Evolutionary conservation across 1,140 invertebrate species (phyloP).

Genomic region (Musca vetustissima): DNA sequence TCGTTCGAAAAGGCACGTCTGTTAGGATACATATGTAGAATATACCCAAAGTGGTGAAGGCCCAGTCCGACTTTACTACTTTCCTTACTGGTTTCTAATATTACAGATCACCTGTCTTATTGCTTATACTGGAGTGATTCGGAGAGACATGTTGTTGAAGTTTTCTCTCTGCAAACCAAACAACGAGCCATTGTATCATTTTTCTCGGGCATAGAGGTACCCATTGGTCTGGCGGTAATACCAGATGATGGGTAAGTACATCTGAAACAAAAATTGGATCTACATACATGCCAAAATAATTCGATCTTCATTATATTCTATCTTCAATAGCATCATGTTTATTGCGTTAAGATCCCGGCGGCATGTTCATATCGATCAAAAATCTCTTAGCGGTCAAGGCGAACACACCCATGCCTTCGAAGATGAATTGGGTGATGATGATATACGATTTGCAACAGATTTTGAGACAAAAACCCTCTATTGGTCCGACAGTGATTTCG

Average conservation of each 20-base stretch:
- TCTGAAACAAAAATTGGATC: background rate
- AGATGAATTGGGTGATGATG: conserved; percentile 52
- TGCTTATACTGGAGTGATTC: conserved; percentile 69
- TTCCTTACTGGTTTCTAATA: conserved; percentile 22
- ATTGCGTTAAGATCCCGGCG: conserved; percentile 60
- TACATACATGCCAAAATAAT: too few species aligned
- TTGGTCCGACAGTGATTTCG: conserved; percentile 48
- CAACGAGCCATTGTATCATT: conserved; percentile 61
- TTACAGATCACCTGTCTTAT: conserved; percentile 65
- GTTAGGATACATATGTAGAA: too few species aligned
- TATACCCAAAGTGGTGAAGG: background rate
- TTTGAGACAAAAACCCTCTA: conserved; percentile 35
- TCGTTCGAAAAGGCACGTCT: too few species aligned
- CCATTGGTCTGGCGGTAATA: conserved; percentile 64
- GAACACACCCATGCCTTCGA: conserved; percentile 58
- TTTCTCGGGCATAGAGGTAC: conserved; percentile 60
- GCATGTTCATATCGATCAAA: conserved; percentile 62
- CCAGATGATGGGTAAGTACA: conserved; percentile 64
- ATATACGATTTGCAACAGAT: conserved; percentile 39
- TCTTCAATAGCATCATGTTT: conserved; percentile 65
- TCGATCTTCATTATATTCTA: conserved; percentile 15
- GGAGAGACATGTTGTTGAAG: conserved; percentile 62
- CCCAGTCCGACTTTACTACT: background rate
- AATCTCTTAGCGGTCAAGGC: conserved; percentile 62
- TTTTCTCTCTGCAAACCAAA: conserved; percentile 60